These are phyloP conservation scores for Mimachlamys varia DNA, from an alignment of 2,888 invertebrate species.

Conservation along the genomic window DNA sequence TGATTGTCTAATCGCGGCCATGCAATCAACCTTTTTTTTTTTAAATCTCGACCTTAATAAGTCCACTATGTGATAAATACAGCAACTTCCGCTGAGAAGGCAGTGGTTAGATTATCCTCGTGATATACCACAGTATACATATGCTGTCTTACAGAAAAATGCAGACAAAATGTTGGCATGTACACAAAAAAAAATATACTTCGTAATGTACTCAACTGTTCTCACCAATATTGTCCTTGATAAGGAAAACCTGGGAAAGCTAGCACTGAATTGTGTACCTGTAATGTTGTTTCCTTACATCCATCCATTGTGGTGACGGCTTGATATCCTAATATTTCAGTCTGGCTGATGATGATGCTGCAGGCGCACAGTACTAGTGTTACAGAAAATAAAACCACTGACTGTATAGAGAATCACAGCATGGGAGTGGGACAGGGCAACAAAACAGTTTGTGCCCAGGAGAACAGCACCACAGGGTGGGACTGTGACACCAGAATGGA, in stretches of 20 bases:
- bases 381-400: background rate
- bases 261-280: background rate
- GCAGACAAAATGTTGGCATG: too few species aligned
- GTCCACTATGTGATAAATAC: too few species aligned
- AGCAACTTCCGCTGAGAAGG: too few species aligned
- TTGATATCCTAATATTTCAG: background rate
- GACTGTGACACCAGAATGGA: background rate
- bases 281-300: background rate
- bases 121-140: too few species aligned
- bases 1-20: too few species aligned
- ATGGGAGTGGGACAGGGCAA: background rate
- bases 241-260: background rate
- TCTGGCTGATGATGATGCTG: background rate
- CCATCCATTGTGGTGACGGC: background rate
- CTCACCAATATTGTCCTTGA: background rate
- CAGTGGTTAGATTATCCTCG: too few species aligned
- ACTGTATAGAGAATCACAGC: background rate
- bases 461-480: too few species aligned
- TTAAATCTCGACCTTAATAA: too few species aligned
- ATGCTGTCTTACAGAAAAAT: too few species aligned
- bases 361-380: background rate
- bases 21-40: too few species aligned
- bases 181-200: background rate
- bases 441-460: background rate
- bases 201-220: too few species aligned